Base-by-base conservation (phyloP, 2,888 invertebrate genomes). In the Ophonus ardosiacus region DNA sequence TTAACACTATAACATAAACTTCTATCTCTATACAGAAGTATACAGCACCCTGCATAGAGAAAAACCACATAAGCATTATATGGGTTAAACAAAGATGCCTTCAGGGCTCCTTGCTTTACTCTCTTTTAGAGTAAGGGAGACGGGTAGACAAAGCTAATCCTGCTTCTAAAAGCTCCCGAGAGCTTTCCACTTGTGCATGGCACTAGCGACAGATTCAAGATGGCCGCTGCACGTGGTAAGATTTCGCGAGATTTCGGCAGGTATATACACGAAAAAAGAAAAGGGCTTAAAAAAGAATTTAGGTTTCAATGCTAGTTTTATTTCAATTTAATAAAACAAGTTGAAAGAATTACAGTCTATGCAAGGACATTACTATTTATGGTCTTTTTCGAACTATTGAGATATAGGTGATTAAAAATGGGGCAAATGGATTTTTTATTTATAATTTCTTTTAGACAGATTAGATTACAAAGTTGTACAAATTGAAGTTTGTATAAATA, bases 91-190 rank as follows among this genome's bases (percentile, higher is more conserved):
- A 57, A 78, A 78, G 78, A 57, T 6, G n/a, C 7, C 8, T 10
- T 7, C 24, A 78, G 17, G n/a, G 0, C 31, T 15, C 5, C 15
- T 13, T 18, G 21, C n/a, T 17, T 21, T 31, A 31, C 5, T 31
- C 31, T 31, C 10, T 4, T 51, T 8, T 51, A 51, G 43, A 51
- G 18, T 7, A n/a, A 57, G 7, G 21, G 61, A 76, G 63, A 56
- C 21, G 61, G 76, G 38, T 15, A 63, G 63, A 43, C 38, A 18
- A 78, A 84, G 84, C 79, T 84, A 84, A 84, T 84, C 84, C 84
- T n/a, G 65, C 43, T 17, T 84, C 79, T 84, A 84, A 84, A 84
- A 79, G 84, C 79, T 79, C 84, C 79, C 84, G 38, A 18, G 84
- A 76, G 84, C 63, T 83, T 76, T 83, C 71, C 56, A 82, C 71